Conservation (phyloP, 2,113 vertebrate genomes). For the Plotosus lineatus region DNA sequence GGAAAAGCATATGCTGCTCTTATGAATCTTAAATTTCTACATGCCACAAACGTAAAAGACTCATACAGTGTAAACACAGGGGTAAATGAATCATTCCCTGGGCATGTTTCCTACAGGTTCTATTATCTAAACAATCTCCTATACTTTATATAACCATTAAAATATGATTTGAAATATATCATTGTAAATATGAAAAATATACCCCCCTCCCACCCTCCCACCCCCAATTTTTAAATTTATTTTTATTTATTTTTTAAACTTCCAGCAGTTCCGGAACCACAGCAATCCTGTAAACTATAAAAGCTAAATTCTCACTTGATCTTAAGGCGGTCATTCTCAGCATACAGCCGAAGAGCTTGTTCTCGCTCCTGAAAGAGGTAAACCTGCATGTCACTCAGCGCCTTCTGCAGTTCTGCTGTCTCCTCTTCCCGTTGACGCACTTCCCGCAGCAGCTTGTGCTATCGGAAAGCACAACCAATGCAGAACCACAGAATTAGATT, state of each 20-base stretch:
- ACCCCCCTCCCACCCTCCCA: too few species aligned
- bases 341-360: constrained; percentile 87
- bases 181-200: too few species aligned
- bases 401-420: constrained; percentile 85
- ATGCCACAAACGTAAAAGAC: neutral
- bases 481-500: neutral
- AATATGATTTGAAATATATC: too few species aligned
- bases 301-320: constrained; percentile 79
- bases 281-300: neutral
- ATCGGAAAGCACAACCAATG: constrained; percentile 15
- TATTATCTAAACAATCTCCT: too few species aligned
- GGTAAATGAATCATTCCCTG: neutral
- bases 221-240: neutral
- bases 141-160: too few species aligned
- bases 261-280: neutral
- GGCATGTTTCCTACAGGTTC: neutral
- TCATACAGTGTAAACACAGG: neutral
- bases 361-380: constrained; percentile 94
- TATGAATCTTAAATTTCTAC: neutral
- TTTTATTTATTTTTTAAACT: neutral
- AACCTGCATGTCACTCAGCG: constrained; percentile 92
- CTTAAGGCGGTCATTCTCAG: constrained; percentile 92
- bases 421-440: constrained; percentile 85
- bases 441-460: constrained; percentile 90
- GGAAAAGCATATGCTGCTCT: too few species aligned